phyloP scores from a whole-genome alignment of 2,113 vertebrate species.

The Anoplopoma fimbria region DNA sequence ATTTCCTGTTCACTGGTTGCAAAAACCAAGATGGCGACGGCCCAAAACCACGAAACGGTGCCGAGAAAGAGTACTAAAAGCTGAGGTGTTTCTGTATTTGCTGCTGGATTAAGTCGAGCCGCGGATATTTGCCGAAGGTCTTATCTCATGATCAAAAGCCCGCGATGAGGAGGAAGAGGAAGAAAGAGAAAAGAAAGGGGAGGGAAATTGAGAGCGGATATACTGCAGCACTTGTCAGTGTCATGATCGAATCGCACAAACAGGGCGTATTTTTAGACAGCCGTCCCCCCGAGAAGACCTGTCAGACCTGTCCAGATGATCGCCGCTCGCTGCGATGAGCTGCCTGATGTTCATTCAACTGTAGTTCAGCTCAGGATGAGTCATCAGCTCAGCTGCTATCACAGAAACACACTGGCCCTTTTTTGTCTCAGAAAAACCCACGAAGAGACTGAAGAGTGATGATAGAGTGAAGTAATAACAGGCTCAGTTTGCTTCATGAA shows the following conservation, averaged over 20 bases:
- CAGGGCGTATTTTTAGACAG: conserved; percentile 53
- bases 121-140: background rate
- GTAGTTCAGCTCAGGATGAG: conserved; percentile 44
- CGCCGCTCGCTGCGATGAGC: conserved; percentile 42
- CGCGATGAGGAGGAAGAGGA: background rate
- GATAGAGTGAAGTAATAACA: background rate
- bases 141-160: conserved; percentile 29
- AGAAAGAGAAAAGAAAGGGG: background rate
- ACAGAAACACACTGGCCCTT: conserved; percentile 43
- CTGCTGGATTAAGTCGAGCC: background rate
- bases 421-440: no score
- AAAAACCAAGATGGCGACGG: no score
- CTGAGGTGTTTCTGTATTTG: background rate
- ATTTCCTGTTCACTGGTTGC: no score
- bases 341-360: conserved; percentile 59
- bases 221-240: conserved; percentile 47
- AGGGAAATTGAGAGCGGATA: conserved; percentile 18
- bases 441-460: background rate
- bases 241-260: conserved; percentile 53
- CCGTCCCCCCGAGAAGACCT: conserved; percentile 54
- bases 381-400: conserved; percentile 41
- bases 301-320: conserved; percentile 64
- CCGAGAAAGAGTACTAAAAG: no score
- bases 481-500: no score
- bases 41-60: no score